Evolutionary conservation across 1,140 invertebrate species (phyloP).

Genomic region (Leptinotarsa lineolata): DNA sequence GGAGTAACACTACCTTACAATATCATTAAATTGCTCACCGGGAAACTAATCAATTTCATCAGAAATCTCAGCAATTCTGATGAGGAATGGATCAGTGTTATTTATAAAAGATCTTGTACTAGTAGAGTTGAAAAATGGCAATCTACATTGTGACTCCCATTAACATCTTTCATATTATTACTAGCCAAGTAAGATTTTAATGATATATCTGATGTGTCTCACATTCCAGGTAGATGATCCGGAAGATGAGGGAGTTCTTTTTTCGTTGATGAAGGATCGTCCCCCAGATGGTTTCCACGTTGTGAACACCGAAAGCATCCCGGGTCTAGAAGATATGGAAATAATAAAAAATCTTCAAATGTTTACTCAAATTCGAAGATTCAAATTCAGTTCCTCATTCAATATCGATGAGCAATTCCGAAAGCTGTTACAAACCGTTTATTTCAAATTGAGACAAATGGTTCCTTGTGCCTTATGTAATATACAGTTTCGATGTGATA

Average conservation of each 20-base stretch:
- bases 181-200: too few relatives aligned
- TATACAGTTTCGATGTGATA: constrained; percentile 76
- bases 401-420: constrained; percentile 67
- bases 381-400: constrained; percentile 68
- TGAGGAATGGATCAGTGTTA: too few relatives aligned
- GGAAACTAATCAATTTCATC: too few relatives aligned
- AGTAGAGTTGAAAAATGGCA: too few relatives aligned
- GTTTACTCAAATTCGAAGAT: constrained; percentile 84
- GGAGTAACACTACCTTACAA: too few relatives aligned
- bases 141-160: too few relatives aligned
- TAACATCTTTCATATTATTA: too few relatives aligned
- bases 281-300: constrained; percentile 81
- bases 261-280: constrained; percentile 75
- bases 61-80: too few relatives aligned
- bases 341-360: constrained; percentile 80
- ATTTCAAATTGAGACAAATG: constrained; percentile 83
- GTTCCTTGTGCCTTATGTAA: constrained; percentile 81
- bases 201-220: too few relatives aligned
- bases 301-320: constrained; percentile 81
- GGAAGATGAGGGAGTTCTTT: constrained; percentile 81
- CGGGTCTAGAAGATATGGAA: constrained; percentile 71
- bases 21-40: too few relatives aligned
- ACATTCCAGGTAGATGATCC: constrained; percentile 76
- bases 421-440: constrained; percentile 71
- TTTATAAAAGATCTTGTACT: too few relatives aligned